Evolutionary conservation across 1,140 invertebrate genomes (phyloP), one percentile per base, ranked within the genome.

Genomic region (Bilobella aurantiaca): DNA sequence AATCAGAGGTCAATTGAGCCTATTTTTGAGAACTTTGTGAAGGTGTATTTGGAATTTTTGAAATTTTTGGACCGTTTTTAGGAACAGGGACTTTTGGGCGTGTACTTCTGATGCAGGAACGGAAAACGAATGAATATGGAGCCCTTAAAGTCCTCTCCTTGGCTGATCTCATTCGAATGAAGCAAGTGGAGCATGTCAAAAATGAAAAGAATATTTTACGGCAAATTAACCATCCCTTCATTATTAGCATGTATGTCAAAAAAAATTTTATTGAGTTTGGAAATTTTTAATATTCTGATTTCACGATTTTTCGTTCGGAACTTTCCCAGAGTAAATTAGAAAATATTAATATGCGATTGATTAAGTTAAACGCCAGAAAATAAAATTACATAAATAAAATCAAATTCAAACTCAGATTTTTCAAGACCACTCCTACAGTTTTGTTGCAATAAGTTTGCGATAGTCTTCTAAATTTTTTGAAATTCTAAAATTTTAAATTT

Each of bases 41-140:
- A n/a, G n/a, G n/a, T n/a, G n/a, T 42, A 42, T 42, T 42, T 42
- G 8, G 34, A 42, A 14, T 53, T 14, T 5, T 53, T 53, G 49
- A 53, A 18, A 18, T 14, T 53, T 53, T 16, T 53, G 34, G 34
- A 42, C 8, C 18, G 18, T 53, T 74, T 75, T 25, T 78, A 95
- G 93, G 93, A 63, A 96, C 93, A 8, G 93, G 93, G 58, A 96
- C 92, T 27, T 96, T 96, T 78, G 93, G 93, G 8, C 83, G 92
- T 46, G 93, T 96, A 3, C 87, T 90, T 31, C 78, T 96, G 29
- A 90, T 88, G 75, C 82, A 86, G 65, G 87, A 94, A 76, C 88
- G 87, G 74, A 79, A 83, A n/a, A 84, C 84, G 16, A 83, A 86
- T 68, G 84, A 86, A 73, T 93, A 89, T 75, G 85, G 85, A 73